phyloP scores from a whole-genome alignment of 2,888 invertebrate species.

The Erannis defoliaria region DNA sequence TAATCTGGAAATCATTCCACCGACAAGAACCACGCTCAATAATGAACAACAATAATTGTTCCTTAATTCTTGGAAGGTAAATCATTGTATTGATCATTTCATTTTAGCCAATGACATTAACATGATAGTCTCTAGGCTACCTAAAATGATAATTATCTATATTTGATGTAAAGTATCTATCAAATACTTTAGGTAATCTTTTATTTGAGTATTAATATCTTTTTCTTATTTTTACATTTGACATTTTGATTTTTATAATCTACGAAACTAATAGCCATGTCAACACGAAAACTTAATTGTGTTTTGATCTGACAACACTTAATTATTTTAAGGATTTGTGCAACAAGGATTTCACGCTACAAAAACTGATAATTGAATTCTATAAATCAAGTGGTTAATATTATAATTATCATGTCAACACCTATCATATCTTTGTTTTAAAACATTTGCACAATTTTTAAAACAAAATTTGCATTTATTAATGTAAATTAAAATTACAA shows the following conservation, averaged over 20 bases:
- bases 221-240: conserved; percentile 1
- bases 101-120: too few relatives aligned
- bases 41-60: too few relatives aligned
- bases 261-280: conserved; percentile 12
- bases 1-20: too few relatives aligned
- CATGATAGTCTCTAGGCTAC: not conserved
- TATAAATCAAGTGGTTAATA: conserved; percentile 22
- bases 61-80: too few relatives aligned
- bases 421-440: conserved; percentile 27
- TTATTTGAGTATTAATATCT: not conserved
- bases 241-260: conserved; percentile 12
- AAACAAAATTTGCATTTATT: conserved; percentile 39
- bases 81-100: too few relatives aligned
- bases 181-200: too few relatives aligned
- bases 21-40: too few relatives aligned
- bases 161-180: not conserved
- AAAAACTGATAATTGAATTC: conserved; percentile 17
- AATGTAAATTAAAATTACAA: not conserved
- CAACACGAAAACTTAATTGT: conserved; percentile 19
- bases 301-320: conserved; percentile 16
- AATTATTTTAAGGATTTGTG: conserved; percentile 9
- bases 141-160: not conserved
- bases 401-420: conserved; percentile 42
- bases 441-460: conserved; percentile 28
- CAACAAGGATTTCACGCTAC: conserved; percentile 14